A percentile compares a stretch with the other conserved stretches of the same genome.
Conservation (phyloP, 2,113 vertebrate genomes). For the Neotoma lepida region DNA sequence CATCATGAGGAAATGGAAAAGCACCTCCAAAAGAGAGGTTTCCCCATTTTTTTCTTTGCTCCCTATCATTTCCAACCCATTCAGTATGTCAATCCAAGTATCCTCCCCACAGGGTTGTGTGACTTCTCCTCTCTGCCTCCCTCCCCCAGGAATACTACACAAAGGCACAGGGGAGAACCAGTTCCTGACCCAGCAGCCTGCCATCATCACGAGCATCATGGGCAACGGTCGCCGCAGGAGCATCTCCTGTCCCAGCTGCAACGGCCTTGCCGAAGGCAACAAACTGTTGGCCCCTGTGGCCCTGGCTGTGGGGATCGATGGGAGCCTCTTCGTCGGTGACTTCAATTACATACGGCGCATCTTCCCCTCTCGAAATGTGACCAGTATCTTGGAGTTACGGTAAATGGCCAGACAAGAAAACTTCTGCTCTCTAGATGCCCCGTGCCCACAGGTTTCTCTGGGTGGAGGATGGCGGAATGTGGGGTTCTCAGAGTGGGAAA, state of each 20-base stretch:
- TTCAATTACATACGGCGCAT: slow-evolving; percentile 98
- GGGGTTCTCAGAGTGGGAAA: neutral
- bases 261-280: slow-evolving; percentile 98
- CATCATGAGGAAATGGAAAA: neutral
- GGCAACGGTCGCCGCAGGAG: slow-evolving; percentile 97
- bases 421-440: neutral
- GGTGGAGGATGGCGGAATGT: neutral
- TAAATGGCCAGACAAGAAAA: slow-evolving; percentile 76
- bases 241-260: slow-evolving; percentile 99
- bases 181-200: slow-evolving; percentile 97
- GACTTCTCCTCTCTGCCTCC: slow-evolving; percentile 40
- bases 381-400: slow-evolving; percentile 97
- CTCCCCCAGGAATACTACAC: slow-evolving; percentile 93
- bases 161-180: slow-evolving; percentile 98
- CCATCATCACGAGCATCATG: slow-evolving; percentile 97
- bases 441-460: neutral
- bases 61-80: neutral
- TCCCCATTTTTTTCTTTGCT: neutral
- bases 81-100: no score
- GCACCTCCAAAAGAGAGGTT: neutral
- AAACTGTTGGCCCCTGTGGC: slow-evolving; percentile 98
- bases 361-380: slow-evolving; percentile 97
- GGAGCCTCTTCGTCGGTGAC: slow-evolving; percentile 98
- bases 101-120: neutral
- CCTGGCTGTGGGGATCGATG: slow-evolving; percentile 95